Percentiles rank a stretch among this genome's conserved stretches.
phyloP scores from a whole-genome alignment of 2,888 invertebrate species.

The Alloplasta piceator region DNA sequence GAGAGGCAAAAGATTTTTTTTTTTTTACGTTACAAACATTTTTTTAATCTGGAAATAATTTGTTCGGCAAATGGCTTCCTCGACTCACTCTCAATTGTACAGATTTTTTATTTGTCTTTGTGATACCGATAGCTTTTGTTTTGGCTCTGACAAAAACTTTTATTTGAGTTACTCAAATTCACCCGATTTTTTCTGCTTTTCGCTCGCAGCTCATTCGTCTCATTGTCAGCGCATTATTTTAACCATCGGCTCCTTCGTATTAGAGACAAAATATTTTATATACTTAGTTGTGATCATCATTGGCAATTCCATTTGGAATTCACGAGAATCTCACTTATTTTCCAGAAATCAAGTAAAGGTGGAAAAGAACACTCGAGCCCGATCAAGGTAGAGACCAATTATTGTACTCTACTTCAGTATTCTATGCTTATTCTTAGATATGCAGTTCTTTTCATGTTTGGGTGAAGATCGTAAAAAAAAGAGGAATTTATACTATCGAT shows the following conservation, averaged over 20 bases:
- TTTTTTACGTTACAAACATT: background rate
- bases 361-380: conserved; percentile 89
- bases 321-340: conserved; percentile 80
- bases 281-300: background rate
- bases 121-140: background rate
- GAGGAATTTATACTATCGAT: too few relatives aligned
- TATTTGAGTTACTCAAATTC: conserved; percentile 1
- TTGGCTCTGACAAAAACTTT: background rate
- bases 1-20: background rate
- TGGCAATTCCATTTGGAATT: conserved; percentile 50
- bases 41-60: background rate
- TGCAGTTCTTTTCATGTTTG: conserved; percentile 51
- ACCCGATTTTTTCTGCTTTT: background rate
- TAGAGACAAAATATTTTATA: background rate
- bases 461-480: background rate
- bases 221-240: background rate
- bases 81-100: background rate
- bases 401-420: conserved; percentile 72
- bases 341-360: conserved; percentile 92
- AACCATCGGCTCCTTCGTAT: background rate
- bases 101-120: background rate
- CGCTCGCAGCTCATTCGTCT: background rate
- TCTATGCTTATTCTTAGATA: conserved; percentile 71
- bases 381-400: conserved; percentile 86
- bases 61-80: background rate